Base-by-base conservation (phyloP, 2,113 vertebrate species). In the Albula goreensis region DNA sequence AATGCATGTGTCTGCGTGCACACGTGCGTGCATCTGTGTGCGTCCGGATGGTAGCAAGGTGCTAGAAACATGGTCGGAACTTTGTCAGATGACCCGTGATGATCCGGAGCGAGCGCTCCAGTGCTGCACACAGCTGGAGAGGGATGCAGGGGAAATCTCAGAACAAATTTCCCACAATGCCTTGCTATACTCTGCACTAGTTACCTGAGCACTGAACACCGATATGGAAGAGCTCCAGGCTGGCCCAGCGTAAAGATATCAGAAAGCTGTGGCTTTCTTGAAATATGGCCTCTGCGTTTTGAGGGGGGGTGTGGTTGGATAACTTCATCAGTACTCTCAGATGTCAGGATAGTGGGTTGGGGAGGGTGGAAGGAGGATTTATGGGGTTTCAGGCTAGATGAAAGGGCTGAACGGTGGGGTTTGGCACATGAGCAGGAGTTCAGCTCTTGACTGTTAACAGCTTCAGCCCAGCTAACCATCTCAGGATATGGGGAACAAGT, bases 301-400 rank as follows among this genome's bases (percentile, higher is more conserved):
- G 57, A 81, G 87, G 85, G 84, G 51, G 78, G 85, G 82, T 5
- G 83, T 78, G 86, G 74, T 90, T 88, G 87, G 88, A 89, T 86
- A 87, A 89, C 88, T 85, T 86, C 86, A 89, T 90, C 86, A 89
- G 86, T 82, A 52, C 52, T 91, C 91, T 91, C 89, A 52, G 87
- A 87, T 92, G 83, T 91, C 90, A 89, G 25, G 63, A 60, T 82
- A 87, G 80, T 7, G 12, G 80, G 85, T 66, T 50, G 57, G 79
- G 50, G 57, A 50, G 50, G 86, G 60, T 31, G 52, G 31, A 11
- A 51, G 51, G 63, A 41, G 50, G 81, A 83, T 78, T 83, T 12
- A 52, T 66, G 52, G 66, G 85, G 49, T 51, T 78, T 80, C 83
- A 70, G 56, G 77, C 41, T 25, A 91, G 88, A 89, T 87, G 82